These are phyloP conservation scores for Eupeodes luniger DNA, from an alignment of 2,888 invertebrate genomes.

Conservation along the genomic window DNA sequence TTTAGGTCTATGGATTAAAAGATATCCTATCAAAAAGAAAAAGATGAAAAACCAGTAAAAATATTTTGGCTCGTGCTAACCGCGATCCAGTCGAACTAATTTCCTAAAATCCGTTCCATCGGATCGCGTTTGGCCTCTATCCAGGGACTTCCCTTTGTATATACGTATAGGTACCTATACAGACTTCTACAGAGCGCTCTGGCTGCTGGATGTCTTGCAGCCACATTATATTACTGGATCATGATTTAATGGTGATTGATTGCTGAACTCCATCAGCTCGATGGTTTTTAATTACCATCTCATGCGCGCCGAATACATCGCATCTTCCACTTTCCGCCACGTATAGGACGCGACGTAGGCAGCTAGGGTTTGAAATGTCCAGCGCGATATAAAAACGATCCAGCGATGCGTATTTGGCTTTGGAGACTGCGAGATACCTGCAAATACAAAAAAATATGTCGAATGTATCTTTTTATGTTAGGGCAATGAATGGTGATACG, in stretches of 20 bases:
- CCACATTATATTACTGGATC: conserved; percentile 53
- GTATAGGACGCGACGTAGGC: conserved; percentile 8
- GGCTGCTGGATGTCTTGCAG: conserved; percentile 56
- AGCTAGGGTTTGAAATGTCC: not conserved
- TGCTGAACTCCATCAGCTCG: conserved; percentile 48
- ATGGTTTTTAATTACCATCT: conserved; percentile 70
- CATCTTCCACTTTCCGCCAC: conserved; percentile 20
- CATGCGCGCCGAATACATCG: conserved; percentile 61
- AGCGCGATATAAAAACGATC: not conserved
- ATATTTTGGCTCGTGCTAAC: conserved; percentile 69
- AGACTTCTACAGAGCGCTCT: too few species aligned
- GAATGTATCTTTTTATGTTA: conserved; percentile 28
- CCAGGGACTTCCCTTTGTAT: conserved; percentile 27
- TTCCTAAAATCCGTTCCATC: conserved; percentile 29
- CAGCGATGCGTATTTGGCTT: not conserved
- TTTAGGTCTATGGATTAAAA: conserved; percentile 26
- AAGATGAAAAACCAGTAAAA: conserved; percentile 10
- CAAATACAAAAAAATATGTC: conserved; percentile 11
- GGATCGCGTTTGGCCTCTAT: conserved; percentile 39
- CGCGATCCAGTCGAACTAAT: conserved; percentile 42
- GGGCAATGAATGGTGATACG: conserved; percentile 34
- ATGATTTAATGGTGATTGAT: conserved; percentile 76
- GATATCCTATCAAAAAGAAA: conserved; percentile 35
- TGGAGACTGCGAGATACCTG: not conserved
- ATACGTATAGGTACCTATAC: too few species aligned